Percentiles rank a stretch among this genome's conserved stretches.
These are phyloP conservation scores for Akabosia matsudoensis DNA, from an alignment of 1,140 invertebrate species.

Conservation along the genomic window DNA sequence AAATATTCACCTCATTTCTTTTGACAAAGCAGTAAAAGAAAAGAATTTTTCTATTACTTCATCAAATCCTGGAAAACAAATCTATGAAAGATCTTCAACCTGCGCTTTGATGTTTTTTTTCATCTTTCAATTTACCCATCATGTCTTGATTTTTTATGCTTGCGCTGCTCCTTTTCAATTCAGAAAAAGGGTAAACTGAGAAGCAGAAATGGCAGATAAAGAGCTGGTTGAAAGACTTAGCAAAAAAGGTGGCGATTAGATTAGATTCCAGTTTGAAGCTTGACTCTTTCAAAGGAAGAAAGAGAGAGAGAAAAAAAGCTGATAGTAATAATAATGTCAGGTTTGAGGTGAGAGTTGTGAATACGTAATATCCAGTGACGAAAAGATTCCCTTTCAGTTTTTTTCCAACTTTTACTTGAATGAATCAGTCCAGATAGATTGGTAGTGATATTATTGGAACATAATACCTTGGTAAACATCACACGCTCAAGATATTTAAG, in stretches of 20 bases:
- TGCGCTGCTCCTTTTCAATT: not conserved
- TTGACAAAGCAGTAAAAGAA: too few species aligned
- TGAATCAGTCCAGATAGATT: not conserved
- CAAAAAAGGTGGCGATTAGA: constrained; percentile 17
- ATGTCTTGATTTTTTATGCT: not conserved
- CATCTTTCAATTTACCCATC: not conserved
- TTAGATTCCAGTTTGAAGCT: constrained; percentile 11
- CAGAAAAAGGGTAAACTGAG: not conserved
- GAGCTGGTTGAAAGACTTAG: not conserved
- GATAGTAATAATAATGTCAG: not conserved
- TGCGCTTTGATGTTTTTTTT: too few species aligned
- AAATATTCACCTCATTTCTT: too few species aligned
- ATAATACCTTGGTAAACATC: too few species aligned
- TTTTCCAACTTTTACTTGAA: too few species aligned
- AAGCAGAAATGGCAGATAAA: not conserved
- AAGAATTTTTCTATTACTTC: too few species aligned
- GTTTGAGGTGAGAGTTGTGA: constrained; percentile 9
- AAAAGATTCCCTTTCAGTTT: too few species aligned
- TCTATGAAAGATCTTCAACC: too few species aligned
- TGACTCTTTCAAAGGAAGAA: not conserved
- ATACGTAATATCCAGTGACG: constrained; percentile 16
- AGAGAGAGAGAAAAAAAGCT: not conserved
- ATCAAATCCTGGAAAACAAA: too few species aligned
- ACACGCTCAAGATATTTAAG: not conserved
- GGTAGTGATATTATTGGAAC: not conserved